A percentile compares a stretch with the other conserved stretches of the same genome.
These are phyloP conservation scores for Listronotus oregonensis DNA, from an alignment of 1,140 invertebrate species.

Conservation along the genomic window DNA sequence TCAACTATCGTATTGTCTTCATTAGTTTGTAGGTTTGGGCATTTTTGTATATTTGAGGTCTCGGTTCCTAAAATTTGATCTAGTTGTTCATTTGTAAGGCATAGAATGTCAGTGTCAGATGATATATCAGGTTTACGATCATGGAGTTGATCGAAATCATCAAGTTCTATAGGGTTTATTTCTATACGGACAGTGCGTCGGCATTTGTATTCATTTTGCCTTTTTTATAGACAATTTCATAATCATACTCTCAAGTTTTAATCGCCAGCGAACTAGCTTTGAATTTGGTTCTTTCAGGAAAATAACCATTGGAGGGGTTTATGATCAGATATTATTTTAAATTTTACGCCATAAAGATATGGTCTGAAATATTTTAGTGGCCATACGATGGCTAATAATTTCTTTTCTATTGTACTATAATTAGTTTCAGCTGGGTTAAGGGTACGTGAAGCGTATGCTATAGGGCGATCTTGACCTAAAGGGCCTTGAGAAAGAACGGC, in stretches of 20 bases:
- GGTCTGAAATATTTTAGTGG: slow-evolving; percentile 29
- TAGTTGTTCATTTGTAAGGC: no score
- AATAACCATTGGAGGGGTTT: slow-evolving; percentile 10
- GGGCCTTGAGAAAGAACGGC: not conserved
- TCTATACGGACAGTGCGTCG: not conserved
- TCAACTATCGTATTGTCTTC: no score
- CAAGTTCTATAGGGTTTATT: no score
- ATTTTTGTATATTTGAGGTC: no score
- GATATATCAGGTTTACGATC: no score
- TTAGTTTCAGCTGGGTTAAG: slow-evolving; percentile 16
- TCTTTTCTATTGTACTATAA: slow-evolving; percentile 14
- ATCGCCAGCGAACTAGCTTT: no score
- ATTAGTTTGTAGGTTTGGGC: no score
- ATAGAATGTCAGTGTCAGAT: no score
- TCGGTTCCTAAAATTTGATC: no score
- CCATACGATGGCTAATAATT: slow-evolving; percentile 38
- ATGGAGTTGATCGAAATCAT: no score
- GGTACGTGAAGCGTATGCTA: slow-evolving; percentile 11
- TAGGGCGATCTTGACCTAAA: slow-evolving; percentile 8
- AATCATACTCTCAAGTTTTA: not conserved
- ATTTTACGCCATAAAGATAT: slow-evolving; percentile 43
- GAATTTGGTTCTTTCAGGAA: no score
- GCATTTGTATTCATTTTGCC: slow-evolving; percentile 7
- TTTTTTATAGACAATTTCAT: slow-evolving; percentile 6
- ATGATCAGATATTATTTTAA: slow-evolving; percentile 32